Evolutionary conservation across 2,888 invertebrate species (phyloP).

Genomic region (Zeuzera pyrina): DNA sequence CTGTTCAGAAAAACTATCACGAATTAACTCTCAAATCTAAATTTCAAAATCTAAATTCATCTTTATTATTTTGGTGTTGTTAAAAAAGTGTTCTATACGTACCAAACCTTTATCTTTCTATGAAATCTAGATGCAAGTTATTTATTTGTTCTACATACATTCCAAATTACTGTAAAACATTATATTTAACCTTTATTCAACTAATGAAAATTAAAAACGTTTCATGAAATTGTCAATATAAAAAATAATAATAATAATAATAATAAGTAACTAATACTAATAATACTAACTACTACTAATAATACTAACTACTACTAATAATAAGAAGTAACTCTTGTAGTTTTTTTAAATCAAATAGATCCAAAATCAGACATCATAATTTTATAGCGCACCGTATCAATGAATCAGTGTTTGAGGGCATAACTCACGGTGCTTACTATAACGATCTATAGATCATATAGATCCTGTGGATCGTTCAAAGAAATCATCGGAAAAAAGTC

Average conservation of each 20-base stretch:
- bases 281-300: no score
- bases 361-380: constrained; percentile 22
- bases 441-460: constrained; percentile 60
- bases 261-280: no score
- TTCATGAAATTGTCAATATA: no score
- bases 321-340: no score
- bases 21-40: neutral
- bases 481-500: constrained; percentile 61
- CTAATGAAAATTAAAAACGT: no score
- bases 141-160: neutral
- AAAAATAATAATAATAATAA: no score
- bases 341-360: neutral
- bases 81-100: no score
- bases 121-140: neutral
- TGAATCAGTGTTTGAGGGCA: constrained; percentile 38
- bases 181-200: neutral
- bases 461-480: constrained; percentile 56
- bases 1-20: neutral
- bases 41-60: neutral
- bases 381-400: constrained; percentile 26
- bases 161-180: neutral
- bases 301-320: no score
- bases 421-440: constrained; percentile 52
- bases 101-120: no score
- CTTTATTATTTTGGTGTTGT: no score